Conservation (phyloP, 2,113 vertebrate genomes). For the crab-eating macaque (Macaca fascicularis) region T2T-MFA8v1.1 NC_088377.1:122459001-122459500, state of each 20-base stretch:
- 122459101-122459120: slow-evolving; percentile 15
- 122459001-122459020: neutral
- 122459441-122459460: slow-evolving; percentile 49
- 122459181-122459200: slow-evolving; percentile 7
- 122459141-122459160: neutral
- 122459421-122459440: slow-evolving; percentile 54
- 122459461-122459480: slow-evolving; percentile 17
- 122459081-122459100: neutral
- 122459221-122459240: slow-evolving; percentile 6
- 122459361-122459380: slow-evolving; percentile 25
- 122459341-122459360: slow-evolving; percentile 39
- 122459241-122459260: neutral
- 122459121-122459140: slow-evolving; percentile 8
- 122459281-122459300: slow-evolving; percentile 1
- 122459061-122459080: neutral
- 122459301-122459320: slow-evolving; percentile 15
- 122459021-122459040: neutral
- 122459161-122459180: neutral
- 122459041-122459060: slow-evolving; percentile 3
- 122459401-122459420: slow-evolving; percentile 17
- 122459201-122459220: neutral
- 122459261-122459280: neutral
- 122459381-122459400: slow-evolving; percentile 11
- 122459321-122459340: slow-evolving; percentile 6
- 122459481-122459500: slow-evolving; percentile 3